Percentiles rank a stretch among this genome's conserved stretches.
Conservation (phyloP, 2,797 vertebrate genomes). For the Staurois parvus region DNA sequence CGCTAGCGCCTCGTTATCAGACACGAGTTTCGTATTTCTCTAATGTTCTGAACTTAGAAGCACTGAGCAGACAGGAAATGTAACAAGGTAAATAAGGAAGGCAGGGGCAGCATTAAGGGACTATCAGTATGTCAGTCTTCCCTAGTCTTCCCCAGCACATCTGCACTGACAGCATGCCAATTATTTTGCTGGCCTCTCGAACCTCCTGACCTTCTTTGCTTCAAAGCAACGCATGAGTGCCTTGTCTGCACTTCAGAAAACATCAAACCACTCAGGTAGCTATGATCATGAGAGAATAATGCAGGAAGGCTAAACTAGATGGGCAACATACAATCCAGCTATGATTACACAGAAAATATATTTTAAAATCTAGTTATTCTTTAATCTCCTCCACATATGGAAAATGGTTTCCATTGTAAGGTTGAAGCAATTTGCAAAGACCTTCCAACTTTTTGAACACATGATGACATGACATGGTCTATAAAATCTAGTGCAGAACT, state of each 20-base stretch:
- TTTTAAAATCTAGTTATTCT: too few relatives aligned
- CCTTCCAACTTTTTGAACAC: too few relatives aligned
- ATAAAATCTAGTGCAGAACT: too few relatives aligned
- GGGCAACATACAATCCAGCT: not conserved
- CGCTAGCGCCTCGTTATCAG: not conserved
- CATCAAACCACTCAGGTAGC: not conserved
- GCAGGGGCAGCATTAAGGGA: constrained; percentile 6
- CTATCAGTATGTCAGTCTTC: constrained; percentile 16
- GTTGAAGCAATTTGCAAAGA: too few relatives aligned
- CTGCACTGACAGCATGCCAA: constrained; percentile 25
- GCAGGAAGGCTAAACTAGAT: not conserved
- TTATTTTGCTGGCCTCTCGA: constrained; percentile 9
- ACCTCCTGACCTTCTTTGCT: constrained; percentile 26
- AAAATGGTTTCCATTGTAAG: too few relatives aligned
- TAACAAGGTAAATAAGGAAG: not conserved
- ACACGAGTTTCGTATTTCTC: constrained; percentile 9
- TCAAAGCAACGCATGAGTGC: constrained; percentile 7
- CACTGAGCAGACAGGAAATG: not conserved
- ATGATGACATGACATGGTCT: too few relatives aligned
- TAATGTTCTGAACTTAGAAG: constrained; percentile 23
- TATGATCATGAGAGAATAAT: not conserved
- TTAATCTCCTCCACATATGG: too few relatives aligned
- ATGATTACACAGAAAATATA: not conserved
- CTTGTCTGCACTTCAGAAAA: not conserved
- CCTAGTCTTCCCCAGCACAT: not conserved